Conservation (phyloP, 2,113 vertebrate species). For the Panthera tigris region DNA sequence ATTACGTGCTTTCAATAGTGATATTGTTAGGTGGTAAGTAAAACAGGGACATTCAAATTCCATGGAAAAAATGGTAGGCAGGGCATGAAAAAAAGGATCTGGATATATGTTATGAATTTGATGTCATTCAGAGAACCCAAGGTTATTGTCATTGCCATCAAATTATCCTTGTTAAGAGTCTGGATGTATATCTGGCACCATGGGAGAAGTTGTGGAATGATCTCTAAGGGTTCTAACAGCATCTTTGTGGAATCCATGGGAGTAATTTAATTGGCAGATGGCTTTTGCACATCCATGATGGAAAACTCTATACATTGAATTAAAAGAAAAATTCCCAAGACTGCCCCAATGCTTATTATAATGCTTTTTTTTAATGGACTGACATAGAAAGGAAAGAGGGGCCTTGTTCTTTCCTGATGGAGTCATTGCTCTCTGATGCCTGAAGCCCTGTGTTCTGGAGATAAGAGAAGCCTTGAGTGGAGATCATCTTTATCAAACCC, state of each 20-base stretch:
- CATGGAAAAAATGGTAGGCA: conserved; percentile 38
- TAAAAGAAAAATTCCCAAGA: conserved; percentile 47
- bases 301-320: conserved; percentile 40
- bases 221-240: conserved; percentile 8
- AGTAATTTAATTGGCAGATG: conserved; percentile 36
- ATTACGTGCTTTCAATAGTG: conserved; percentile 69
- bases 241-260: conserved; percentile 43
- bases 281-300: conserved; percentile 22
- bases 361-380: not conserved
- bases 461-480: not conserved
- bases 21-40: conserved; percentile 66
- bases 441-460: not conserved
- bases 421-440: not conserved
- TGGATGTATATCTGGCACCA: conserved; percentile 33
- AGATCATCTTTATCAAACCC: not conserved
- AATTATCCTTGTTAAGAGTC: conserved; percentile 48
- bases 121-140: conserved; percentile 56
- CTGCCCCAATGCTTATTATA: not conserved
- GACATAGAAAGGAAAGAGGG: not conserved
- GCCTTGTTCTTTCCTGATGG: not conserved
- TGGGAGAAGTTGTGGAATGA: conserved; percentile 37
- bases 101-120: conserved; percentile 39
- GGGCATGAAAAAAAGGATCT: conserved; percentile 30
- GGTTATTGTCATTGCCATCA: conserved; percentile 36
- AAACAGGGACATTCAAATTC: conserved; percentile 67